Percentiles rank a stretch among this genome's conserved stretches.
These are phyloP conservation scores for Prionailurus bengalensis DNA, from an alignment of 2,113 vertebrate genomes.

Conservation along the genomic window DNA sequence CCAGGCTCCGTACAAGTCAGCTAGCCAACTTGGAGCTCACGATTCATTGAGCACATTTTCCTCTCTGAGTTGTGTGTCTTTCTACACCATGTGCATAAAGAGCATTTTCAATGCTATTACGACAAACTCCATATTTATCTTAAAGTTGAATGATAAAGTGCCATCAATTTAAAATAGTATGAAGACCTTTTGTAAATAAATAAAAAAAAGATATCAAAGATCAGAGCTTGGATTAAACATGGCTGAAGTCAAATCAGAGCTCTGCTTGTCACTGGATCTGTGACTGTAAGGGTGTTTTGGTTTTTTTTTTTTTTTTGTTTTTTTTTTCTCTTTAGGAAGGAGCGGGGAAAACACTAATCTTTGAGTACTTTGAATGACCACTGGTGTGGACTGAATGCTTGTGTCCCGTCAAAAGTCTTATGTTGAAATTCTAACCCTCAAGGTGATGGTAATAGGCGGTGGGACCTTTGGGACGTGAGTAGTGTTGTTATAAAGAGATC, in stretches of 20 bases:
- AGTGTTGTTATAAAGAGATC: background rate
- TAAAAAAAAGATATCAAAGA: background rate
- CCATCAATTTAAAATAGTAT: background rate
- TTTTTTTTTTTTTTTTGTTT: background rate
- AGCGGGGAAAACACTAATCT: background rate
- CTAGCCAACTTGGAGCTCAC: background rate
- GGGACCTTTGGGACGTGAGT: background rate
- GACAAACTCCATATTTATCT: background rate
- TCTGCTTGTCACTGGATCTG: background rate
- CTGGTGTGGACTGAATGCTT: background rate
- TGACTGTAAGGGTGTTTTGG: background rate
- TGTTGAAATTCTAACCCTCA: background rate
- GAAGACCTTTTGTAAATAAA: background rate
- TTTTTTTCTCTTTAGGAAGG: background rate
- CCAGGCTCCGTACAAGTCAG: background rate
- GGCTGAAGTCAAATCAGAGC: background rate
- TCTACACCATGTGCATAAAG: background rate
- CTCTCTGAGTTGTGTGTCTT: background rate
- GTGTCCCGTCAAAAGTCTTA: background rate
- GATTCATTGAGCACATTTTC: background rate
- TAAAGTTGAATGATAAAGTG: background rate
- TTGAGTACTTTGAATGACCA: background rate
- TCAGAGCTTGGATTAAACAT: background rate
- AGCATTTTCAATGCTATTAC: background rate
- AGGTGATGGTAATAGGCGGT: background rate